Evolutionary conservation across 2,113 vertebrate species (phyloP).

Genomic region (Pimephales promelas): DNA sequence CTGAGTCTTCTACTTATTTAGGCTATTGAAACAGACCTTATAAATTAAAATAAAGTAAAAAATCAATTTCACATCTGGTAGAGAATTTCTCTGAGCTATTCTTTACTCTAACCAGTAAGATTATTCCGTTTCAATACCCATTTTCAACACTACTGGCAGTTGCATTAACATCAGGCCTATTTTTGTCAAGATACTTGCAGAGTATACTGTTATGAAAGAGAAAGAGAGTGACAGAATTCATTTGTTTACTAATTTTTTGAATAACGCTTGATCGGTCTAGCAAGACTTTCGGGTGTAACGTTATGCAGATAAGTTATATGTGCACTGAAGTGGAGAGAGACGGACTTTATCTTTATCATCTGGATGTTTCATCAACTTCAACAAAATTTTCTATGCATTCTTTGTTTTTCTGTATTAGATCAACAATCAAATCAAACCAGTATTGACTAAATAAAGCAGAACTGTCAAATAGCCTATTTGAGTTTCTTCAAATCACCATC

Average conservation of each 20-base stretch:
- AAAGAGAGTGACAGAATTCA: not conserved
- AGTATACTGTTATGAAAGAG: not conserved
- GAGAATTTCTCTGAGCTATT: not conserved
- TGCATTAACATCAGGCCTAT: not conserved
- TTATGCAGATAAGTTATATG: not conserved
- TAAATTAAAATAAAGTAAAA: not conserved
- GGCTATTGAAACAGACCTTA: not conserved
- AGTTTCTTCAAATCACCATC: no score
- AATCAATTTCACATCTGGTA: not conserved
- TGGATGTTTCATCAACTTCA: not conserved
- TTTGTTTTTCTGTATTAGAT: not conserved
- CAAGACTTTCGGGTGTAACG: not conserved
- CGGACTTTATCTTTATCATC: not conserved
- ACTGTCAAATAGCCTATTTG: no score
- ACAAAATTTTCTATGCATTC: not conserved
- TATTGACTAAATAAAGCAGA: not conserved
- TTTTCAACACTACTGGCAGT: not conserved
- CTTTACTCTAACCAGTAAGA: not conserved
- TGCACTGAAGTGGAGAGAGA: not conserved
- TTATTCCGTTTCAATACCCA: not conserved
- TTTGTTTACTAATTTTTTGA: slow-evolving; percentile 28
- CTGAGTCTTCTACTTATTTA: not conserved
- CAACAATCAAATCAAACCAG: not conserved
- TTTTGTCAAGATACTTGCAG: not conserved
- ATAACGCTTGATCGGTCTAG: slow-evolving; percentile 38